Conservation (phyloP, 2,888 invertebrate genomes). For the Tholera decimalis region DNA sequence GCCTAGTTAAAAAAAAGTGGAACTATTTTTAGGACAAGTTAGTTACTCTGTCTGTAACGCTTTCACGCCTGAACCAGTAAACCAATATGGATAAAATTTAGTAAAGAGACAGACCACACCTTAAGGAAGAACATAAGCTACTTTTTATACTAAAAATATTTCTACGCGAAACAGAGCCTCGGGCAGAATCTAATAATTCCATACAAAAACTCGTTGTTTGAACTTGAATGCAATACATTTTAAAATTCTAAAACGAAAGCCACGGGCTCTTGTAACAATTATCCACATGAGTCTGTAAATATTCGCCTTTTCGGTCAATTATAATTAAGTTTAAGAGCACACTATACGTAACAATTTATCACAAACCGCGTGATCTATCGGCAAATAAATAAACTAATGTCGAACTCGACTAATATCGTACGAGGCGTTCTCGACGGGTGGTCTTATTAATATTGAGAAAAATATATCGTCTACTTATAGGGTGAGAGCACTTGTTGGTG, state of each 20-base stretch:
- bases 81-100: no score
- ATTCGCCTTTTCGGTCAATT: conserved; percentile 22
- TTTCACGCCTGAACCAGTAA: no score
- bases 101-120: no score
- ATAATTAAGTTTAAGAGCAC: conserved; percentile 30
- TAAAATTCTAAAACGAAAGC: neutral
- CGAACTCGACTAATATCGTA: conserved; percentile 63
- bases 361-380: conserved; percentile 62
- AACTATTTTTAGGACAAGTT: no score
- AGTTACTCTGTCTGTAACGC: no score
- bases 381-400: conserved; percentile 67
- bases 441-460: conserved; percentile 67
- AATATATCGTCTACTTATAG: conserved; percentile 62
- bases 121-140: no score
- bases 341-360: conserved; percentile 42
- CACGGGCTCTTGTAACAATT: neutral
- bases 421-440: conserved; percentile 64
- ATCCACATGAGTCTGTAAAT: neutral
- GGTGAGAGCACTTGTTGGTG: conserved; percentile 37
- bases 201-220: no score
- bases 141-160: no score
- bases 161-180: no score
- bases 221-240: no score
- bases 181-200: no score
- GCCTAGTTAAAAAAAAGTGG: no score